A percentile compares a stretch with the other conserved stretches of the same genome.
Conservation (phyloP, 2,113 vertebrate species). For the Epinephelus cyanopodus region DNA sequence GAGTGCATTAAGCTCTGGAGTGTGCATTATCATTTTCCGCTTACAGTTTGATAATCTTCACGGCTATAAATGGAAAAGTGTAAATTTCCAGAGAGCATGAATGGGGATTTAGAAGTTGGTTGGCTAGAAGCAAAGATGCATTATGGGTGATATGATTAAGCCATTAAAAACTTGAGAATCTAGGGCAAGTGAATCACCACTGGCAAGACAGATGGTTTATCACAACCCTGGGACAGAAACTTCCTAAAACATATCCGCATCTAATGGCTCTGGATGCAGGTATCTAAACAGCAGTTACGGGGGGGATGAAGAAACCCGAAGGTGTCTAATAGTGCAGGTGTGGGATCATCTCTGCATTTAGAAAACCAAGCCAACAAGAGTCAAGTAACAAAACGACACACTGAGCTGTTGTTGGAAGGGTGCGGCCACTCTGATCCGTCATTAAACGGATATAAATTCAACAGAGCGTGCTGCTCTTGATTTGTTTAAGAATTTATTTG, state of each 20-base stretch:
- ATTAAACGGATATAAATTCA: conserved; percentile 10
- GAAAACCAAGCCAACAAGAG: conserved; percentile 2
- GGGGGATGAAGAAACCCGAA: neutral
- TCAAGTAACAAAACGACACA: conserved; percentile 2
- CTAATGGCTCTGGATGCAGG: conserved; percentile 8
- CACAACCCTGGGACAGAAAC: conserved; percentile 42
- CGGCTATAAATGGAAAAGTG: conserved; percentile 67
- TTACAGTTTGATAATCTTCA: conserved; percentile 67
- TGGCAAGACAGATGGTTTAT: conserved; percentile 63
- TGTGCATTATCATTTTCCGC: conserved; percentile 59
- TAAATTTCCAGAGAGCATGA: conserved; percentile 57
- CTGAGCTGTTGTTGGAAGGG: neutral
- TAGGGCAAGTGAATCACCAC: conserved; percentile 57
- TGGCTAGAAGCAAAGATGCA: conserved; percentile 57
- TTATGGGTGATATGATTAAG: conserved; percentile 66
- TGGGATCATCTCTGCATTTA: conserved; percentile 18
- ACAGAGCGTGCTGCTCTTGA: neutral
- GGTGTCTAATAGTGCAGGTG: neutral
- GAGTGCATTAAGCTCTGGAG: conserved; percentile 44
- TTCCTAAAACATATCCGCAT: conserved; percentile 33
- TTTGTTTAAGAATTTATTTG: conserved; percentile 20
- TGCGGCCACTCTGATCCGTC: neutral
- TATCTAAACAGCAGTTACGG: conserved; percentile 10
- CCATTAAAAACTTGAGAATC: conserved; percentile 66
- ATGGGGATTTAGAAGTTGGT: conserved; percentile 59